Conservation (phyloP, 2,113 vertebrate genomes). For the Parus major region DNA sequence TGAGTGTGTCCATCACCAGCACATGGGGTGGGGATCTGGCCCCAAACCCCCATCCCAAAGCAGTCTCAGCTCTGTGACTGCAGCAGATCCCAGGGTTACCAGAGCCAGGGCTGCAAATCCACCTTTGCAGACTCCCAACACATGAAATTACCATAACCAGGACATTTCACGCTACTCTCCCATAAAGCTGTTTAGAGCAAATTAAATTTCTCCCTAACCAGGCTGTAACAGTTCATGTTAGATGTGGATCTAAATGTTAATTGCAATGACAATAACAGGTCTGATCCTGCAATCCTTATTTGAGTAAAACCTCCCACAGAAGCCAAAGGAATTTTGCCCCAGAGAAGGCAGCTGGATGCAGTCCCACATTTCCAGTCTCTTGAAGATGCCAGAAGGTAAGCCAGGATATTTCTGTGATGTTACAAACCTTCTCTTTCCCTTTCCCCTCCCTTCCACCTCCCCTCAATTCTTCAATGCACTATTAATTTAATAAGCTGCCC, state of each 20-base stretch:
- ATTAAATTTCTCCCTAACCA: conserved; percentile 68
- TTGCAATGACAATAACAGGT: conserved; percentile 68
- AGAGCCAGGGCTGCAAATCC: neutral
- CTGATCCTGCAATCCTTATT: conserved; percentile 65
- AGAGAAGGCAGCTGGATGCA: conserved; percentile 61
- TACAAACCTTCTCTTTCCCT: neutral
- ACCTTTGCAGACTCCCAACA: conserved; percentile 22
- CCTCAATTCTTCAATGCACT: conserved; percentile 24
- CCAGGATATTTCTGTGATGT: conserved; percentile 45
- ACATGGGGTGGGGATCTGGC: neutral
- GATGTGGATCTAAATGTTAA: conserved; percentile 69
- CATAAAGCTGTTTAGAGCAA: conserved; percentile 66
- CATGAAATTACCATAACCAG: conserved; percentile 41
- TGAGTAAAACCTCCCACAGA: conserved; percentile 64
- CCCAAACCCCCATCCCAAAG: neutral
- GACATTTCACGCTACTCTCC: conserved; percentile 59
- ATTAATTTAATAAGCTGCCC: conserved; percentile 52
- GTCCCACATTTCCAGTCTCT: conserved; percentile 61
- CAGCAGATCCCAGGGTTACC: neutral
- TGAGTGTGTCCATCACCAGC: neutral
- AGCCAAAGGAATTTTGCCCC: conserved; percentile 70
- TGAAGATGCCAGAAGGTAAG: conserved; percentile 60
- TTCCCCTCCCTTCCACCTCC: neutral
- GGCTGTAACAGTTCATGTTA: conserved; percentile 57
- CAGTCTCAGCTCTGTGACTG: neutral